These are phyloP conservation scores for Adineta ricciae DNA, from an alignment of 2,888 invertebrate genomes.

Conservation along the genomic window DNA sequence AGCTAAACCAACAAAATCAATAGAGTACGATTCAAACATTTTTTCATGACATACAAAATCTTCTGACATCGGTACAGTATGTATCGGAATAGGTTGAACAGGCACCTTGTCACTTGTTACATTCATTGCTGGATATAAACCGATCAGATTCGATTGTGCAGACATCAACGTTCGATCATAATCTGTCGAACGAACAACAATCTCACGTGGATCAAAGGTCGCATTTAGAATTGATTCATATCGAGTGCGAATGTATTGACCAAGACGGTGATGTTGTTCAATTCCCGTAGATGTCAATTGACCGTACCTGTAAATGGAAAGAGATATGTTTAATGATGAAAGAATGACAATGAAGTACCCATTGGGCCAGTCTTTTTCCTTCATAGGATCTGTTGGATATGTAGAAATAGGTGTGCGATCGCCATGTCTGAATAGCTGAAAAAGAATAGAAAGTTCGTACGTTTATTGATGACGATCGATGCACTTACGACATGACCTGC, in stretches of 20 bases:
- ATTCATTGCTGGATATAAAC: slow-evolving; percentile 44
- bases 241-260: neutral
- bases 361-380: neutral
- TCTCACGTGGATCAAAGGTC: slow-evolving; percentile 35
- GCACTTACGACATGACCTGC: neutral
- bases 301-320: neutral
- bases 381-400: neutral
- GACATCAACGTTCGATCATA: slow-evolving; percentile 68
- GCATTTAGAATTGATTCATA: neutral
- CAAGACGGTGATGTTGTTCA: neutral
- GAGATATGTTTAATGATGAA: too few relatives aligned
- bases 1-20: neutral
- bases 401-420: neutral
- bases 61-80: neutral
- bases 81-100: slow-evolving; percentile 1
- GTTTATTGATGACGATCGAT: neutral
- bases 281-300: neutral
- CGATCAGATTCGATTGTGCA: slow-evolving; percentile 50
- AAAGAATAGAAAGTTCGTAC: neutral
- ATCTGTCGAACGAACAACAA: slow-evolving; percentile 66
- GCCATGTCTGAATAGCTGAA: neutral
- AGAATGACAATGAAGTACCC: neutral
- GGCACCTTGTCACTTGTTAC: neutral
- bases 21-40: too few relatives aligned
- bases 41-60: neutral